Base-by-base conservation (phyloP, 2,797 vertebrate genomes). In the Alca torda region DNA sequence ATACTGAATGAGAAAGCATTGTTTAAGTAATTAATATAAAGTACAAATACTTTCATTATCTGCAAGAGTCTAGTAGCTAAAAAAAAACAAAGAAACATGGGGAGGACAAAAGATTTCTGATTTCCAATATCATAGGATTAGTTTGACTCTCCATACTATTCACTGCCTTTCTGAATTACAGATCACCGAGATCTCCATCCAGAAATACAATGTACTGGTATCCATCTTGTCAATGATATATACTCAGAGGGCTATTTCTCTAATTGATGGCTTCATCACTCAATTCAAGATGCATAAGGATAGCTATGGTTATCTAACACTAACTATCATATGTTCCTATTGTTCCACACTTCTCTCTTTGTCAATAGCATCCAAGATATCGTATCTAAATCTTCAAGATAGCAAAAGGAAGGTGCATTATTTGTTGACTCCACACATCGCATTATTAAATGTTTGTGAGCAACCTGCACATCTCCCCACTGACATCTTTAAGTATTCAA, bases 371-470 rank as follows among this genome's bases (percentile, higher is more conserved):
- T 87, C 84, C 41, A n/a, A 90, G 77, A 92, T 82, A 84, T 15
- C 86, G 83, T 68, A 72, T 90, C 88, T 93, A 90, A 89, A 90
- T 90, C 64, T 86, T 65, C 41, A 26, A 87, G 86, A 79, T 91
- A 86, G 72, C 67, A 43, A 84, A 87, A 90, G 89, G 45, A 84
- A 73, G 77, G 54, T 59, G 69, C 51, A 24, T 68, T 84, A 69
- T 87, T 96, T 81, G 95, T 83, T 93, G 63, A 85, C 57, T 80
- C 77, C 67, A 70, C 91, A 50, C 51, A 46, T 70, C 0, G 24
- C 87, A 57, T 93, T 96, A 95, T 95, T 95, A 97, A 96, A 93
- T 5, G 4, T 90, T 93, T 87, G 82, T 45, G 45, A 94, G 91
- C 67, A 82, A 79, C 87, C 60, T 67, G 91, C 88, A 79, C 64